These are phyloP conservation scores for Mantis religiosa DNA, from an alignment of 2,888 invertebrate genomes.

Conservation along the genomic window DNA sequence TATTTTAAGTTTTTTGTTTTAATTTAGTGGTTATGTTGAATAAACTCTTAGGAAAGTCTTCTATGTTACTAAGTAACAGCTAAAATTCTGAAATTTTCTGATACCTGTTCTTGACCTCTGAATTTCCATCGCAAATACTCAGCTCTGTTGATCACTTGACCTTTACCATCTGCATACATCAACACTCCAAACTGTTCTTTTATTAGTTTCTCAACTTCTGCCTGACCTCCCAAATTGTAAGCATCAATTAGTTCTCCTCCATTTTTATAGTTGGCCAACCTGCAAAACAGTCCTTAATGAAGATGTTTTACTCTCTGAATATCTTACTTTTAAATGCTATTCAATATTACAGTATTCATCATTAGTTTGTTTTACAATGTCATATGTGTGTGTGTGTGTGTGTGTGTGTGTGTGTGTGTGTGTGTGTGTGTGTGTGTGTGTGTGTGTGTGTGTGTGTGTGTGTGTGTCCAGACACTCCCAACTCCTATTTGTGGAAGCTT, in stretches of 20 bases:
- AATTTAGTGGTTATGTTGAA: too few relatives aligned
- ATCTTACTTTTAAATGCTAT: not conserved
- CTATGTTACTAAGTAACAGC: not conserved
- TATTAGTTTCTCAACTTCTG: conserved; percentile 75
- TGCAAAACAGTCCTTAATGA: not conserved
- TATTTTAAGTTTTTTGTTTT: too few relatives aligned
- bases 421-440: too few relatives aligned
- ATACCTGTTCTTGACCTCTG: conserved; percentile 73
- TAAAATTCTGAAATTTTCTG: not conserved
- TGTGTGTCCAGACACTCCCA: too few relatives aligned
- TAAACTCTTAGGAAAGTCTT: too few relatives aligned
- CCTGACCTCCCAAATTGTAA: conserved; percentile 77
- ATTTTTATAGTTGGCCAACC: conserved; percentile 85
- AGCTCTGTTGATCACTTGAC: conserved; percentile 78
- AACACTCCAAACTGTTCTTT: conserved; percentile 81
- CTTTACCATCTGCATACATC: conserved; percentile 83
- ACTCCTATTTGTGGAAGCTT: too few relatives aligned
- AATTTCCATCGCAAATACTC: conserved; percentile 90
- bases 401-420: too few relatives aligned
- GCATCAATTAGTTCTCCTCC: conserved; percentile 87
- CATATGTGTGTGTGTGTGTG: too few relatives aligned
- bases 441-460: too few relatives aligned
- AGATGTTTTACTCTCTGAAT: not conserved
- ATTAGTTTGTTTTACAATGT: too few relatives aligned
- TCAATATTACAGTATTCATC: too few relatives aligned